Conservation (phyloP, 2,888 invertebrate genomes). For the Patella depressa region DNA sequence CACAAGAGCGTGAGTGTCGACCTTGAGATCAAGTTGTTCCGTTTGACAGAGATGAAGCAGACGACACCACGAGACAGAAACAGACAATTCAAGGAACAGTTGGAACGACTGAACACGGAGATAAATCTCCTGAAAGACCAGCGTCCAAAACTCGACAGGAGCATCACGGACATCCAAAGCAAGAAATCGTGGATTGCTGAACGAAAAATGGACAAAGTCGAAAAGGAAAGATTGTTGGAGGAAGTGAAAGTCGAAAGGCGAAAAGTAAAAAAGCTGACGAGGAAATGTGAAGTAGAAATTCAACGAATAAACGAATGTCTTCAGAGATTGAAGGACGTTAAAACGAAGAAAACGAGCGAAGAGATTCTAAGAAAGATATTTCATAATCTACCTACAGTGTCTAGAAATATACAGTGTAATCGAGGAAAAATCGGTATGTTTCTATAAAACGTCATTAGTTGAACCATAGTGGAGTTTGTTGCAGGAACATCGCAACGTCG, state of each 20-base stretch:
- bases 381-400: constrained; percentile 57
- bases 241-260: constrained; percentile 40
- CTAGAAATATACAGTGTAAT: constrained; percentile 20
- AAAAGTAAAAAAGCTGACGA: constrained; percentile 39
- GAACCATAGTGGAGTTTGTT: too few relatives aligned
- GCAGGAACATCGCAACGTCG: too few relatives aligned
- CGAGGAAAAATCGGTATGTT: constrained; percentile 23
- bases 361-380: constrained; percentile 63
- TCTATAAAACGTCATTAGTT: too few relatives aligned
- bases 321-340: constrained; percentile 54
- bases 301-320: constrained; percentile 52
- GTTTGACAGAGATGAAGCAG: constrained; percentile 35
- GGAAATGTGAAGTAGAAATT: constrained; percentile 52
- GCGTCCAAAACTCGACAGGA: constrained; percentile 47
- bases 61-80: constrained; percentile 33
- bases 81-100: constrained; percentile 25
- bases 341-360: constrained; percentile 55
- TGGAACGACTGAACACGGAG: constrained; percentile 36
- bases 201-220: constrained; percentile 37
- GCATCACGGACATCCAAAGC: constrained; percentile 51
- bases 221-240: constrained; percentile 41
- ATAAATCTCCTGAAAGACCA: constrained; percentile 45
- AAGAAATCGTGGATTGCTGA: constrained; percentile 52
- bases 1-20: constrained; percentile 55
- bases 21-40: constrained; percentile 54